Evolutionary conservation across 2,888 invertebrate genomes (phyloP).

Genomic region (Leptura quadrifasciata): DNA sequence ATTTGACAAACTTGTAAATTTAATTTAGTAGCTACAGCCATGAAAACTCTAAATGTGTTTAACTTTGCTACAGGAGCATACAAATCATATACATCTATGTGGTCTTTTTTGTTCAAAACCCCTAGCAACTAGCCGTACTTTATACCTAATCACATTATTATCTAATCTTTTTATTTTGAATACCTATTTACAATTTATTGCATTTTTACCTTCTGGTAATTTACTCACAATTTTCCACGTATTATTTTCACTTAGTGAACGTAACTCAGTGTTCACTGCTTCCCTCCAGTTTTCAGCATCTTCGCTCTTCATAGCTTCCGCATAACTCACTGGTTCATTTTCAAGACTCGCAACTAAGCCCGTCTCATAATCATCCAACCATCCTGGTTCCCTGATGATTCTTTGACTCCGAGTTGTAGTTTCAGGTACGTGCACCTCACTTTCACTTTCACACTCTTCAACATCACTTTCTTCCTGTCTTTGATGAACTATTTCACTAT

Average conservation of each 20-base stretch:
- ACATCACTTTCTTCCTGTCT: too few species aligned
- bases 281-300: background rate
- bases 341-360: background rate
- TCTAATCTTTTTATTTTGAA: background rate
- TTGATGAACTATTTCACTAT: too few species aligned
- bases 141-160: slow-evolving; percentile 1
- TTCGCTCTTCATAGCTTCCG: background rate
- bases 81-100: background rate
- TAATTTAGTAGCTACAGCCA: slow-evolving; percentile 21
- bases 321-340: background rate
- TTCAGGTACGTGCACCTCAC: too few species aligned
- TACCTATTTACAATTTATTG: background rate
- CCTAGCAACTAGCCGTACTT: background rate
- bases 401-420: too few species aligned
- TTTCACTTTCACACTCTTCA: too few species aligned
- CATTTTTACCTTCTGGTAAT: background rate
- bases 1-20: slow-evolving; percentile 48
- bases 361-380: background rate
- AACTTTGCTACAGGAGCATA: slow-evolving; percentile 56
- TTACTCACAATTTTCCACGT: background rate
- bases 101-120: background rate
- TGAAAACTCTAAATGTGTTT: slow-evolving; percentile 76
- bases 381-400: too few species aligned
- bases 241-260: background rate
- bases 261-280: background rate